These are phyloP conservation scores for Mythimna vitellina DNA, from an alignment of 2,888 invertebrate species.

Conservation along the genomic window DNA sequence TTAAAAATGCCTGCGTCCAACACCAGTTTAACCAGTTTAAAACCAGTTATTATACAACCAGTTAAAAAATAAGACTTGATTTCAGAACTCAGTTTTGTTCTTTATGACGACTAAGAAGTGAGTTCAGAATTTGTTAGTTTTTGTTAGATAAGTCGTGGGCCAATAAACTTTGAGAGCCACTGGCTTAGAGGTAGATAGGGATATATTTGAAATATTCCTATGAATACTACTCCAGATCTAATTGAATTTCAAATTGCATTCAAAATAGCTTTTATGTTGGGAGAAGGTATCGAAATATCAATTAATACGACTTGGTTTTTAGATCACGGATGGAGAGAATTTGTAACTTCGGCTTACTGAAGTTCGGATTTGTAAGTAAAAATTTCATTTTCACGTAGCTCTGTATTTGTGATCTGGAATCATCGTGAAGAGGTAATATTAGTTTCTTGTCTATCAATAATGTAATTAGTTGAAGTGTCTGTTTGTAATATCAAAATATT, in stretches of 20 bases:
- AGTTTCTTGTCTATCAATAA: too few species aligned
- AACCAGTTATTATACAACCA: too few species aligned
- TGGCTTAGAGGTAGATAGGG: not conserved
- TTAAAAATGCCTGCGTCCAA: too few species aligned
- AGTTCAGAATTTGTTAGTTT: not conserved
- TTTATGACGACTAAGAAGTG: not conserved
- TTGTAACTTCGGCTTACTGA: not conserved
- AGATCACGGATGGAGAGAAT: not conserved
- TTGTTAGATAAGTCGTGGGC: not conserved
- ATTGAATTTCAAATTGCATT: constrained; percentile 18
- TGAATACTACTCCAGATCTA: not conserved
- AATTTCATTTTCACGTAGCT: constrained; percentile 1
- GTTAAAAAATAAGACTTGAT: too few species aligned
- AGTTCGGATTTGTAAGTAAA: constrained; percentile 7
- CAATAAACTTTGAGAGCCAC: not conserved
- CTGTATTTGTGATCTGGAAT: not conserved
- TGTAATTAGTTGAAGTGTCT: too few species aligned
- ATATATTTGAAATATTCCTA: constrained; percentile 16
- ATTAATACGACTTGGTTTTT: not conserved
- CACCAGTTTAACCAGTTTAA: too few species aligned
- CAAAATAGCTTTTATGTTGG: not conserved
- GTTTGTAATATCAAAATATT: too few species aligned
- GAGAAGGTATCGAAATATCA: constrained; percentile 12
- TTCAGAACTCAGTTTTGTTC: not conserved
- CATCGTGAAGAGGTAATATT: not conserved